Evolutionary conservation across 2,888 invertebrate species (phyloP), one percentile per base, ranked within the genome.

Genomic region (Plebejus melissa): DNA sequence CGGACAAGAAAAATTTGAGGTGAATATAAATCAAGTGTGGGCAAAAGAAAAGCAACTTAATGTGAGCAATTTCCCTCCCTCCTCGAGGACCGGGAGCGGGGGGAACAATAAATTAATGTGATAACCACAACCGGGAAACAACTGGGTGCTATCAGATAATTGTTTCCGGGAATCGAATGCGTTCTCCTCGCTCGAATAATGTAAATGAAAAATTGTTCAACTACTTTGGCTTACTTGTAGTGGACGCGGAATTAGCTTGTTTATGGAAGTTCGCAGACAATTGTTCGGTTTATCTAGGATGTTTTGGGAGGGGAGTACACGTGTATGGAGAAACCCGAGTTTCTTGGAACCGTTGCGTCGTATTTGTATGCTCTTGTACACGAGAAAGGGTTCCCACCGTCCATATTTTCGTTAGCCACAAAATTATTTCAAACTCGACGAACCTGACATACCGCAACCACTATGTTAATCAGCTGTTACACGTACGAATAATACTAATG

Each of bases 131-230:
- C 79, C 82, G 80, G 79, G 77, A 72, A 78, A 77, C 78, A 76
- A 78, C 76, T 76, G 76, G 77, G 78, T 77, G 79, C 81, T 84
- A 84, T 84, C 84, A 82, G 83, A 84, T 84, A 84, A 84, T 84
- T 83, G 82, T 83, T 83, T 82, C 82, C 81, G 77, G 76, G 75
- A 77, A 76, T 77, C 80, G 78, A 79, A 80, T 78, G 77, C 72
- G 54, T 72, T 72, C 72, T 54, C 72, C 50, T 54, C 50, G 72
- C 76, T 75, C 65, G 72, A 76, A 75, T 75, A 72, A 74, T 77
- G 70, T 76, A 74, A 60, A 76, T 74, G 74, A 74, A 75, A 74
- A 72, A 46, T 76, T 72, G 54, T 72, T 28, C 60, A 74, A 74
- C 65, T 74, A 46, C 41, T 60, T 74, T 74, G 46, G 60, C 46